A percentile compares a stretch with the other conserved stretches of the same genome.
Evolutionary conservation across 2,797 vertebrate species (phyloP).

Genomic region (Cuniculus paca): DNA sequence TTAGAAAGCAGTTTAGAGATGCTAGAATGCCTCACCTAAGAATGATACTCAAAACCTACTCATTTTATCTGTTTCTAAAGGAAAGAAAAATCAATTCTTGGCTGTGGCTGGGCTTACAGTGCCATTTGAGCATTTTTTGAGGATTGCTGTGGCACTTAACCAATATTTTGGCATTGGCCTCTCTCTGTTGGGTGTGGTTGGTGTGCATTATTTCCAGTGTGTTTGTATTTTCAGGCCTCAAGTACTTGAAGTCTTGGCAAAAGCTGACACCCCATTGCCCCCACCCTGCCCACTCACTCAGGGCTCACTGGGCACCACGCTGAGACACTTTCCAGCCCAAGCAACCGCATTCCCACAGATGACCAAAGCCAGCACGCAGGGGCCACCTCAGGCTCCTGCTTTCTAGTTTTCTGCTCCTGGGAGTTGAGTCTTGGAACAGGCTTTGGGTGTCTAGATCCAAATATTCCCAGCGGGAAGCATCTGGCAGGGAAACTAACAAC

Average conservation of each 20-base stretch:
- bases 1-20: constrained; percentile 14
- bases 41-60: constrained; percentile 43
- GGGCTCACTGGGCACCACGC: background rate
- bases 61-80: background rate
- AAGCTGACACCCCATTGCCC: background rate
- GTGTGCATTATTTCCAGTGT: background rate
- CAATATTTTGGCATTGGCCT: background rate
- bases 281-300: background rate
- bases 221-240: constrained; percentile 44
- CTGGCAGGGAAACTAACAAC: background rate
- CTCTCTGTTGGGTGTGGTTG: background rate
- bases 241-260: constrained; percentile 12
- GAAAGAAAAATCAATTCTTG: constrained; percentile 29
- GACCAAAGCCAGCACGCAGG: background rate
- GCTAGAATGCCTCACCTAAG: background rate
- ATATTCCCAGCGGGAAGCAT: constrained; percentile 14
- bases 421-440: background rate
- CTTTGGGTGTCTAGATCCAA: constrained; percentile 34
- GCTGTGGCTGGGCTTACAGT: background rate
- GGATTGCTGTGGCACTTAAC: background rate
- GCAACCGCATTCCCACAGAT: background rate
- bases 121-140: background rate
- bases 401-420: background rate
- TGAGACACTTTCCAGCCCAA: background rate
- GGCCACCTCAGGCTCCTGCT: background rate